Base-by-base conservation (phyloP, 2,797 vertebrate genomes). In the Bradypodion pumilum region DNA sequence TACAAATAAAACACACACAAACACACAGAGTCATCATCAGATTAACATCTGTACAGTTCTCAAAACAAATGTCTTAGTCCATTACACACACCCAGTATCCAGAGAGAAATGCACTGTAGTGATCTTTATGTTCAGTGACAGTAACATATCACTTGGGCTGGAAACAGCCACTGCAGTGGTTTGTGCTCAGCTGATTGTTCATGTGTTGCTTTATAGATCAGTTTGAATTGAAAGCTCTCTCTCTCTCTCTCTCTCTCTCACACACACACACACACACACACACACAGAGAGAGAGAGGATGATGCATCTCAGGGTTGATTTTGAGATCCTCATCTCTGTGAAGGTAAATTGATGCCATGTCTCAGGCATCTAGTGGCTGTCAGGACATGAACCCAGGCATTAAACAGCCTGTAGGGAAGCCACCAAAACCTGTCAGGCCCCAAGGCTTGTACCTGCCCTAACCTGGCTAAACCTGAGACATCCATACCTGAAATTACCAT, bases 121-220 rank as follows among this genome's bases (percentile, higher is more conserved):
- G 13, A 44, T 42, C 27, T 65, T 81, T 52, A 68, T 73, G 86
- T 82, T n/a, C 70, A 32, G 40, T 2, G 83, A 27, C 1, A 72
- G 21, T 32, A 74, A 74, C 29, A 35, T 40, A 42, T 8, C 0
- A 0, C 0, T 78, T 63, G 37, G 87, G 35, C 10, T 32, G 78
- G 72, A 85, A 19, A 68, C 12, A 78, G 7, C 70, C 59, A 74
- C 1, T 2, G 1, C 7, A 74, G 80, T 1, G 21, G 78, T 15
- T 79, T 66, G 81, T 80, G 42, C n/a, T 23, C 2, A 73, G 0
- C 0, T 69, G 86, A 32, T 1, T 56, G 69, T 62, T 35, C 6
- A 13, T 40, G 25, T 52, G 62, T 87, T 0, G 0, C 37, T 78
- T 44, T 32, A 32, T 75, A 19, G 74, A 25, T 81, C 29, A 60